Conservation (phyloP, 2,113 vertebrate species). For the Anser cygnoides region DNA sequence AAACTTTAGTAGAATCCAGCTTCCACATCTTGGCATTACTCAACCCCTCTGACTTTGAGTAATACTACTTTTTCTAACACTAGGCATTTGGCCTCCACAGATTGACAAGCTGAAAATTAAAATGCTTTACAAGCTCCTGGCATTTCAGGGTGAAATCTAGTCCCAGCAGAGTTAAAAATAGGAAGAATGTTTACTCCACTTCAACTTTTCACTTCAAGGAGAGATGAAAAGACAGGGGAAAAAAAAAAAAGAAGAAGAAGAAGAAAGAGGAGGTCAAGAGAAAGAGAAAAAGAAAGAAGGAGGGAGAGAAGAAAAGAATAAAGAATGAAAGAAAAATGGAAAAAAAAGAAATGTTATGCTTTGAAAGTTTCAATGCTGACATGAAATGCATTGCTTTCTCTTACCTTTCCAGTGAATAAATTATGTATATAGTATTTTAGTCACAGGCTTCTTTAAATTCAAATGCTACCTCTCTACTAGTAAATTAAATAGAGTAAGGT, state of each 20-base stretch:
- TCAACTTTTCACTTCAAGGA: neutral
- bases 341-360: neutral
- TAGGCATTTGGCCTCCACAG: neutral
- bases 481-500: neutral
- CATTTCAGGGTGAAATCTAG: neutral
- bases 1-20: neutral
- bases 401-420: neutral
- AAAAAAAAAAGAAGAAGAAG: neutral
- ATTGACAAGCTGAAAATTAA: conserved; percentile 27
- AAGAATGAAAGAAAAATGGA: neutral
- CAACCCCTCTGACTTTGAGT: neutral
- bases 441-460: neutral
- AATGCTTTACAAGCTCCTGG: neutral
- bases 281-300: neutral
- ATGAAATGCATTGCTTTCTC: neutral
- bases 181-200: neutral
- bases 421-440: neutral
- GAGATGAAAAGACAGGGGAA: rapidly evolving
- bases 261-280: neutral
- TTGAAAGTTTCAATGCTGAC: neutral
- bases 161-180: neutral
- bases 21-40: neutral
- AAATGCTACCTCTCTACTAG: neutral
- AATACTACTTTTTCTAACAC: neutral
- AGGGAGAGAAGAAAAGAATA: neutral